A percentile compares a stretch with the other conserved stretches of the same genome.
Conservation (phyloP, 37 sponge, comb jelly and placozoan genomes). For the Halichondria panicea region DNA sequence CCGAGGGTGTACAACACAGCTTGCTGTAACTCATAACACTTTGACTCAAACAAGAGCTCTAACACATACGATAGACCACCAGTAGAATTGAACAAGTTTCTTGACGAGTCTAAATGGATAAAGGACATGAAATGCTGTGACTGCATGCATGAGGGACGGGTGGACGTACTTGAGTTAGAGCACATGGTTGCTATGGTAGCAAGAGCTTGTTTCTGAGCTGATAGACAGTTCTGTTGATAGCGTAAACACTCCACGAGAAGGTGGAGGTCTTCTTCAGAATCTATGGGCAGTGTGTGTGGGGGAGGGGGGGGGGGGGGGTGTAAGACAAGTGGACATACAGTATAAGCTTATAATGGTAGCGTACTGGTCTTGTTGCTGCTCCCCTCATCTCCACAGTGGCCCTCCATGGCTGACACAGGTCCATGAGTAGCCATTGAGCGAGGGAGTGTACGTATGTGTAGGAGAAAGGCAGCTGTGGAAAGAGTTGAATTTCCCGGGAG, state of each 20-base stretch:
- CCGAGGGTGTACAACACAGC: slow-evolving; percentile 42
- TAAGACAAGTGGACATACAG: slow-evolving; percentile 58
- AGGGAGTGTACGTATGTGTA: no score
- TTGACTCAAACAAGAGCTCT: slow-evolving; percentile 13
- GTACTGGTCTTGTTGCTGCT: no score
- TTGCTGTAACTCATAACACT: slow-evolving; percentile 11
- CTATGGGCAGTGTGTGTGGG: slow-evolving; percentile 10
- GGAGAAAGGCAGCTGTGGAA: no score
- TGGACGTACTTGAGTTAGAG: slow-evolving; percentile 4
- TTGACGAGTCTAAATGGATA: background rate
- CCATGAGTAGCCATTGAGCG: no score
- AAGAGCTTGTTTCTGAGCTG: slow-evolving; percentile 51
- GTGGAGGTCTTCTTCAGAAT: slow-evolving; percentile 33
- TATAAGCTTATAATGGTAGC: no score
- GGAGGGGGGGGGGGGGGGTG: slow-evolving; percentile 43
- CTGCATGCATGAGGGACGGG: background rate
- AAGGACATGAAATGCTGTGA: background rate
- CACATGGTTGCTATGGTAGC: slow-evolving; percentile 69
- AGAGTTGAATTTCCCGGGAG: no score
- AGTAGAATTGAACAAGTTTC: slow-evolving; percentile 12
- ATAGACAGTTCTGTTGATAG: slow-evolving; percentile 9
- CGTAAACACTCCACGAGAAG: slow-evolving; percentile 54
- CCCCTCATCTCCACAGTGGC: no score
- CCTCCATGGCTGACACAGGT: no score
- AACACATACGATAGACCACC: slow-evolving; percentile 25